phyloP scores from a whole-genome alignment of 2,888 invertebrate species.

The Exephanes ischioxanthus region DNA sequence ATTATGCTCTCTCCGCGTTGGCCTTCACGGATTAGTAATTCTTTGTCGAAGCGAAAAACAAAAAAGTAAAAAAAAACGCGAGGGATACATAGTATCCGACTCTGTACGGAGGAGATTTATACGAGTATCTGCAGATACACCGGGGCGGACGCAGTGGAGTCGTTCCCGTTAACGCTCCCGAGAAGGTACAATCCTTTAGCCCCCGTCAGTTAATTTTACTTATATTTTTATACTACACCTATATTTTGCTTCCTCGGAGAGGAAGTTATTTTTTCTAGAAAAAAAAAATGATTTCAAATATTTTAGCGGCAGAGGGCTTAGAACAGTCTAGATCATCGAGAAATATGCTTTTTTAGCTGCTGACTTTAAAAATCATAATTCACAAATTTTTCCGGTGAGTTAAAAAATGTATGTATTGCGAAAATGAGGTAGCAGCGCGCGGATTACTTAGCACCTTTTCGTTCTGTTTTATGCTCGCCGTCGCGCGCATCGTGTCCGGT shows the following conservation, averaged over 20 bases:
- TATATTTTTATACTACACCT: not conserved
- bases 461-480: too few species aligned
- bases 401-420: too few species aligned
- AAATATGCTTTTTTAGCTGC: too few species aligned
- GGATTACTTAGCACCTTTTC: not conserved
- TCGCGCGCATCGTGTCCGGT: too few species aligned
- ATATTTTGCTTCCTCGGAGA: not conserved
- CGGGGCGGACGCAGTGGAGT: conserved; percentile 4
- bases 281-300: too few species aligned
- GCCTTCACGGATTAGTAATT: conserved; percentile 59
- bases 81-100: conserved; percentile 24
- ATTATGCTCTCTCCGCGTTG: conserved; percentile 54
- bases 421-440: too few species aligned
- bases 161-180: conserved; percentile 47
- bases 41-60: conserved; percentile 44
- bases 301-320: too few species aligned
- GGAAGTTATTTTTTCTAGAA: not conserved
- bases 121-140: not conserved
- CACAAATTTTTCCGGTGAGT: too few species aligned
- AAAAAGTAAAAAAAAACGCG: not conserved
- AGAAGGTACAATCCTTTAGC: conserved; percentile 42
- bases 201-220: conserved; percentile 18
- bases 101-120: conserved; percentile 1
- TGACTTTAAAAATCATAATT: too few species aligned
- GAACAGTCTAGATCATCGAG: too few species aligned